Evolutionary conservation across 2,797 vertebrate genomes (phyloP).

Genomic region (Orientallactaga sibirica): DNA sequence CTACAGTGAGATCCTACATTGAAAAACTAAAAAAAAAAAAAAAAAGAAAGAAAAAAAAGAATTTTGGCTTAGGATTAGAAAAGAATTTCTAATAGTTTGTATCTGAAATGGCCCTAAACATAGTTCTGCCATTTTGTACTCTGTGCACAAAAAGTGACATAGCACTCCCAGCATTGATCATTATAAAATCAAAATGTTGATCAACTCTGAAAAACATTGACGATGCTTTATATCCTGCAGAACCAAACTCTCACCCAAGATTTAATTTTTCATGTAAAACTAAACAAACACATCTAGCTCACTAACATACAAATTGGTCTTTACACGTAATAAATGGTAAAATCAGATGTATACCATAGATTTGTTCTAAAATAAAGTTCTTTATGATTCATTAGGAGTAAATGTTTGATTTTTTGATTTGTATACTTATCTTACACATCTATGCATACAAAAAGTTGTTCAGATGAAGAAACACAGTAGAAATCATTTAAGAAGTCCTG

Average conservation of each 20-base stretch:
- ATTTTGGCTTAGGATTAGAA: not conserved
- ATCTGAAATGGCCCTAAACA: not conserved
- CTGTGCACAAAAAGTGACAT: not conserved
- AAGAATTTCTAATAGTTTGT: not conserved
- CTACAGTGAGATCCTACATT: too few relatives aligned
- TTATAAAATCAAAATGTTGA: slow-evolving; percentile 1
- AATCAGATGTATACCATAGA: not conserved
- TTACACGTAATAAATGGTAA: not conserved
- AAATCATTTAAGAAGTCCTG: not conserved
- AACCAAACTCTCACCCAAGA: not conserved
- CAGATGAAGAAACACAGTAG: not conserved
- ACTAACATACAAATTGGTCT: not conserved
- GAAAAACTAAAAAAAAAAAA: too few relatives aligned
- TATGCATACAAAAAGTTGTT: not conserved
- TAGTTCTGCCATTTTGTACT: slow-evolving; percentile 5
- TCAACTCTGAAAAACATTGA: not conserved
- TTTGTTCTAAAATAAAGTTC: not conserved
- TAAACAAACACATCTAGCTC: not conserved
- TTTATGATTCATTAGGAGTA: not conserved
- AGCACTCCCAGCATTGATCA: not conserved
- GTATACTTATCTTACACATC: not conserved
- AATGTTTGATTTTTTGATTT: not conserved
- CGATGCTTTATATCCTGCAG: not conserved
- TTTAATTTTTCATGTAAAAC: not conserved
- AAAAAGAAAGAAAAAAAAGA: too few relatives aligned